Evolutionary conservation across 2,888 invertebrate species (phyloP).

Genomic region (Hipparchia sbordonii): DNA sequence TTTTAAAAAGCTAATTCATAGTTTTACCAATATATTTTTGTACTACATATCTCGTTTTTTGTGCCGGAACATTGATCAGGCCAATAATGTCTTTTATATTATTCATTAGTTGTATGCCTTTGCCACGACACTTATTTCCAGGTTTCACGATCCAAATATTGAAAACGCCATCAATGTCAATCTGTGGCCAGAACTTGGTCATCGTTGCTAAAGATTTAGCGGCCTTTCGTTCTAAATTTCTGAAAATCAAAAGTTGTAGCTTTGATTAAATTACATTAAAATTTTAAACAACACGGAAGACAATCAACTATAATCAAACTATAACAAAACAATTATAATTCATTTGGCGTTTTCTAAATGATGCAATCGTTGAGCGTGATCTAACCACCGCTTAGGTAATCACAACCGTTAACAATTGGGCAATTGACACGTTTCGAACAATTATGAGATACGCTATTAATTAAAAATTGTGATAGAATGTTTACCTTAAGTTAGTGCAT

Average conservation of each 20-base stretch:
- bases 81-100: constrained; percentile 92
- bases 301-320: not conserved
- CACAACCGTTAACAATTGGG: constrained; percentile 3
- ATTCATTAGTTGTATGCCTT: constrained; percentile 94
- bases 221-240: constrained; percentile 78
- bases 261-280: constrained; percentile 9
- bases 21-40: constrained; percentile 95
- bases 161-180: constrained; percentile 91
- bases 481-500: constrained; percentile 63
- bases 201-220: constrained; percentile 86
- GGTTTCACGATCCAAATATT: constrained; percentile 98
- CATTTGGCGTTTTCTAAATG: constrained; percentile 17
- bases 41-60: constrained; percentile 92
- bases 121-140: constrained; percentile 95
- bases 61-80: constrained; percentile 85
- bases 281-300: not conserved
- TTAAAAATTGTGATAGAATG: constrained; percentile 9
- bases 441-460: not conserved
- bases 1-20: not conserved
- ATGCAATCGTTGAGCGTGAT: constrained; percentile 23
- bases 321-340: constrained; percentile 9
- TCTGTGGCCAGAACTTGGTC: constrained; percentile 90
- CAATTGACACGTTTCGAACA: constrained; percentile 6
- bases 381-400: constrained; percentile 25
- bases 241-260: constrained; percentile 46